Conservation (phyloP, 2,113 vertebrate genomes). For the Osmerus mordax region DNA sequence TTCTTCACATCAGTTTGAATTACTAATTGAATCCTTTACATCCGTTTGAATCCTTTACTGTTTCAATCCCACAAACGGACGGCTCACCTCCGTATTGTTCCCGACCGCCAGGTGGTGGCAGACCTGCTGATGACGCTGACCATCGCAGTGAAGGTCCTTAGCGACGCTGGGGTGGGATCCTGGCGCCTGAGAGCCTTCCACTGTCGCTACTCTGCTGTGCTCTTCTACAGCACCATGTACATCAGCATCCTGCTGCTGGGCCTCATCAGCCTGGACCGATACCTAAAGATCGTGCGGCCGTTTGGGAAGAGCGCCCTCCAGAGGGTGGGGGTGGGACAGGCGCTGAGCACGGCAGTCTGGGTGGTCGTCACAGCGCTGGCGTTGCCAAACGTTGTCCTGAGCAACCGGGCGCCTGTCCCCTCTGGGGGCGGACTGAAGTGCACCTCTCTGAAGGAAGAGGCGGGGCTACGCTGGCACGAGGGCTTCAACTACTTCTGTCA, state of each 20-base stretch:
- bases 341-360: constrained; percentile 63
- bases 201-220: constrained; percentile 72
- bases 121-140: constrained; percentile 76
- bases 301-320: constrained; percentile 65
- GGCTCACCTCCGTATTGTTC: background rate
- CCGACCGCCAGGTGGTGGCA: constrained; percentile 63
- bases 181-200: constrained; percentile 62
- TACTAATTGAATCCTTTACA: too few relatives aligned
- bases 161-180: constrained; percentile 61
- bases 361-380: constrained; percentile 63
- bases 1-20: too few relatives aligned
- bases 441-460: constrained; percentile 62
- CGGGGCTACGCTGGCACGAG: constrained; percentile 69
- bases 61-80: too few relatives aligned
- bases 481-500: constrained; percentile 73
- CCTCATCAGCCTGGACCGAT: constrained; percentile 77
- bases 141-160: constrained; percentile 67
- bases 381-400: constrained; percentile 71
- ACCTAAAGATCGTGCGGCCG: constrained; percentile 73
- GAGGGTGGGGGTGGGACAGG: constrained; percentile 57
- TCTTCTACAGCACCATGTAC: constrained; percentile 80
- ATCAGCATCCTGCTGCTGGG: constrained; percentile 77
- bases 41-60: too few relatives aligned
- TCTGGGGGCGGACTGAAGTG: constrained; percentile 55
- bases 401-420: constrained; percentile 32